phyloP scores from a whole-genome alignment of 2,113 vertebrate genomes.

The Scopus umbretta region DNA sequence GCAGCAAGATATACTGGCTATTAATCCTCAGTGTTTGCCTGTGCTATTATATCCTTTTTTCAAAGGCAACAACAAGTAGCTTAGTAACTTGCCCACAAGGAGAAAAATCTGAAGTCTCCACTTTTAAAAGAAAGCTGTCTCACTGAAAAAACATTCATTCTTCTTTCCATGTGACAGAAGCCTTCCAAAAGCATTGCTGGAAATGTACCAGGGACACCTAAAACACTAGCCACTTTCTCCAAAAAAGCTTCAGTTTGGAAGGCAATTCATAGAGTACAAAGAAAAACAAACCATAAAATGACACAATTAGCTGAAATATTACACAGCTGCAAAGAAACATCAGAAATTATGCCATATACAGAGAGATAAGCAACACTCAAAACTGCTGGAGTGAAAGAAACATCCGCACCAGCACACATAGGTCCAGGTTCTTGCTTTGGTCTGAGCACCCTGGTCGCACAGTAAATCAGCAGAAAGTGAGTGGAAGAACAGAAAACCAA shows the following conservation, averaged over 20 bases:
- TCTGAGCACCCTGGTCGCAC: background rate
- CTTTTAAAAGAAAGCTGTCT: background rate
- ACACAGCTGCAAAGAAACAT: background rate
- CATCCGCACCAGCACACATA: background rate
- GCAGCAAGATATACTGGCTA: background rate
- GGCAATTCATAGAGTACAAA: background rate
- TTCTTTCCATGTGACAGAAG: background rate
- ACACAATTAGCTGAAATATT: background rate
- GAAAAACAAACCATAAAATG: background rate
- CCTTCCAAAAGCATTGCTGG: background rate
- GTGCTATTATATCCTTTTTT: background rate
- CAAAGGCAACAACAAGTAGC: background rate
- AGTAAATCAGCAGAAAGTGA: background rate
- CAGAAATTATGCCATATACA: background rate
- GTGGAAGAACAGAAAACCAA: background rate
- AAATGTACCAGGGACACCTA: background rate
- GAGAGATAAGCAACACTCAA: background rate
- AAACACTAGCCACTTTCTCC: background rate
- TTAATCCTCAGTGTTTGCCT: background rate
- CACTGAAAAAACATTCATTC: background rate
- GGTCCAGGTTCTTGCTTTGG: background rate
- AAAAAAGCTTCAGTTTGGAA: background rate
- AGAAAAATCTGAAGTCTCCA: background rate
- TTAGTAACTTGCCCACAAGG: background rate
- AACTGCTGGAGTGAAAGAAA: background rate